These are phyloP conservation scores for Anthoscopus minutus DNA, from an alignment of 2,113 vertebrate genomes.

Conservation along the genomic window DNA sequence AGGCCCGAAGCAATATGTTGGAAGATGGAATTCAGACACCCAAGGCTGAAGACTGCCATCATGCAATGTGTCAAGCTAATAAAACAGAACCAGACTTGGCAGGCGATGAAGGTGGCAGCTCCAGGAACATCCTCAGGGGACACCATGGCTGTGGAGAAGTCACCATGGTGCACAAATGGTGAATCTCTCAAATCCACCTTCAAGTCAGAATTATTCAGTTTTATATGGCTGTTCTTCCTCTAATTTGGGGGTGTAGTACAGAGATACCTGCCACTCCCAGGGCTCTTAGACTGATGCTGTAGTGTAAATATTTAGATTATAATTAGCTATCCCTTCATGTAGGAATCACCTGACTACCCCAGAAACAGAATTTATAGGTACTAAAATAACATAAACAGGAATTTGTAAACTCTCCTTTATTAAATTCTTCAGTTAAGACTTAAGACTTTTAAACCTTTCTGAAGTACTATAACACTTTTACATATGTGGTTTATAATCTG, in stretches of 20 bases:
- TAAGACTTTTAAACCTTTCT: background rate
- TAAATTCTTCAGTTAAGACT: background rate
- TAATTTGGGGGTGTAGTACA: background rate
- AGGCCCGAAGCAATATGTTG: background rate
- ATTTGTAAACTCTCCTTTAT: background rate
- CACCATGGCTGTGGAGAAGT: background rate
- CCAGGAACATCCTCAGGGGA: background rate
- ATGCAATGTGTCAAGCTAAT: background rate
- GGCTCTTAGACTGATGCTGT: background rate
- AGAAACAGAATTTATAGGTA: background rate
- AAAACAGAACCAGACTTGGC: constrained; percentile 12
- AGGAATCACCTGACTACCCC: background rate
- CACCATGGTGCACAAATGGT: background rate
- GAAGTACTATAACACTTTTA: background rate
- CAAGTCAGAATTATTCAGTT: background rate
- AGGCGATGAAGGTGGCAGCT: background rate
- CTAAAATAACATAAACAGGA: background rate
- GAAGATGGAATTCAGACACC: background rate
- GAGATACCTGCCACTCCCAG: background rate
- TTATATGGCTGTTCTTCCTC: background rate
- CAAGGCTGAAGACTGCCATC: background rate
- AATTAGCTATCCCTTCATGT: background rate
- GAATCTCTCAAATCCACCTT: background rate
- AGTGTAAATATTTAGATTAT: background rate
- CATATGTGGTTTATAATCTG: background rate